phyloP scores from a whole-genome alignment of 2,113 vertebrate species.

The Oryzias javanicus region DNA sequence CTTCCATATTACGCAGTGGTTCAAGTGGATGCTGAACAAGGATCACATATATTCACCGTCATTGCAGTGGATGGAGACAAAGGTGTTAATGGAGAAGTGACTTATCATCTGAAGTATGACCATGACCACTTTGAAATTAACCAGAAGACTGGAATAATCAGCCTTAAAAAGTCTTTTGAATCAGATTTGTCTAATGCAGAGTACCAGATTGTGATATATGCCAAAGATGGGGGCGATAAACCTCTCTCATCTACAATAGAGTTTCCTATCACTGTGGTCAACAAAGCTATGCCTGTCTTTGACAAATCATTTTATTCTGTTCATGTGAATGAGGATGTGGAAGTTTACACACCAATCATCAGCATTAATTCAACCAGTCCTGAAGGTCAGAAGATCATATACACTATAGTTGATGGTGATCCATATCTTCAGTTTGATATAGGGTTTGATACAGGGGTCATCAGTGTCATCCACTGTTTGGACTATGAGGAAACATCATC shows the following conservation, averaged over 20 bases:
- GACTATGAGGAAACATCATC: conserved; percentile 85
- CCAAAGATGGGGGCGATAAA: conserved; percentile 88
- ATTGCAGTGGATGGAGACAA: conserved; percentile 91
- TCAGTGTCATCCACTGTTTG: conserved; percentile 87
- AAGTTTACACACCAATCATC: conserved; percentile 86
- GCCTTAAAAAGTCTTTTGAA: conserved; percentile 88
- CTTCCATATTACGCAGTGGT: conserved; percentile 97
- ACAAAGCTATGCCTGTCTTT: conserved; percentile 98
- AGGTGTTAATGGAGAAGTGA: conserved; percentile 90
- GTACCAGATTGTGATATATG: conserved; percentile 86
- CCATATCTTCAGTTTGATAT: conserved; percentile 89
- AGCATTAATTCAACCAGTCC: conserved; percentile 95
- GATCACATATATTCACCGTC: conserved; percentile 87
- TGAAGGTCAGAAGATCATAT: conserved; percentile 94
- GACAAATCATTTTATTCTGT: conserved; percentile 92
- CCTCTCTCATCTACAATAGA: conserved; percentile 83
- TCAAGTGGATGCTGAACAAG: conserved; percentile 91
- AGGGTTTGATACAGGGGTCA: conserved; percentile 94
- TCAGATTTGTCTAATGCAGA: conserved; percentile 93
- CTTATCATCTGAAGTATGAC: conserved; percentile 87
- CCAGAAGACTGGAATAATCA: conserved; percentile 81
- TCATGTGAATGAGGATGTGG: conserved; percentile 87
- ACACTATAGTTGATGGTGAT: conserved; percentile 93
- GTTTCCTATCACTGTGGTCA: conserved; percentile 94
- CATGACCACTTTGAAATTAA: conserved; percentile 95